Base-by-base conservation (phyloP, 2,113 vertebrate genomes). In the Xiphias gladius region DNA sequence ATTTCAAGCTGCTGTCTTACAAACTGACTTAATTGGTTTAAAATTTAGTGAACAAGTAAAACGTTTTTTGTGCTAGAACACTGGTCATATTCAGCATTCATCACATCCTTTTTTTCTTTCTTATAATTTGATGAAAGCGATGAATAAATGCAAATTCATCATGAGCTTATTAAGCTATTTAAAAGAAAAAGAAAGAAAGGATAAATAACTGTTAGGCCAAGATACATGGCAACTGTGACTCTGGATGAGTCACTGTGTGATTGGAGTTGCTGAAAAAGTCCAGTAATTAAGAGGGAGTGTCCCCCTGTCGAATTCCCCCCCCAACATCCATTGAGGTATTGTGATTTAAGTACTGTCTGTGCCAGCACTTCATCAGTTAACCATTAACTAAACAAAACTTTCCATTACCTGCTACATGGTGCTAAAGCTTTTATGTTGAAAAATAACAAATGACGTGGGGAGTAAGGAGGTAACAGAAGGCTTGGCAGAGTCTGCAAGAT, bases 241-340 rank as follows among this genome's bases (percentile, higher is more conserved):
- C 24, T 80, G 66, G 22, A 58, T 76, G 74, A 91, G 62, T 88
- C 82, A 76, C 26, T 37, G 28, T 69, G 69, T 39, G 69, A 80
- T 57, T 65, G 26, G 48, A 78, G 50, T 52, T 84, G 32, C 62
- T 69, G 58, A 71, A 67, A 65, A 63, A 86, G 52, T 52, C n/a
- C 41, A 43, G 43, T 74, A 71, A 86, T 69, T 75, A 64, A 54
- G 0, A 71, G 50, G 55, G 63, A 48, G 70, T 50, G 41, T 62
- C 59, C 55, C 43, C 50, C 73, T 80, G 72, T 73, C 16, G 8
- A 19, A 61, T 52, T 68, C 41, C 68, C 48, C 32, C 32, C 6
- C 32, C 32, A 82, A 65, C 48, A 24, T 41, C 35, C n/a, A 26
- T 24, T 79, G 28, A 41, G 24, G 43, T 43, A 48, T 39, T 66